Evolutionary conservation across 2,797 vertebrate species (phyloP), one percentile per base, ranked within the genome.

Genomic region (Acomys russatus): DNA sequence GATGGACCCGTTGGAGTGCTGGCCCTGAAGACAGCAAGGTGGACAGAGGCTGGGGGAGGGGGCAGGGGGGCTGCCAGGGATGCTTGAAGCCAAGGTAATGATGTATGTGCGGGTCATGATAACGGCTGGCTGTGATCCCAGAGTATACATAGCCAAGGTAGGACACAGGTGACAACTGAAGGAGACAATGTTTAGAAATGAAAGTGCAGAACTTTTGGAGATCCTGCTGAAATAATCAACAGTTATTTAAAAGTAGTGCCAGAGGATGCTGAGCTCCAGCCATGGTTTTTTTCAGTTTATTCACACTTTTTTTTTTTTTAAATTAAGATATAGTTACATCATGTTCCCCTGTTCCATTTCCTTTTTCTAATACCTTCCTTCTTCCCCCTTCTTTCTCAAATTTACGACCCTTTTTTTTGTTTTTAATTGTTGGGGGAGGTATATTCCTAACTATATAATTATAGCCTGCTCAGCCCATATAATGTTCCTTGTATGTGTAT

Each of bases 131-230:
- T 61, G 1, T 79, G 90, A 76, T 66, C 51, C 23, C 0, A 1
- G 20, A n/a, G 30, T 61, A 7, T n/a, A 20, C 80, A 30, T 12
- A 87, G 83, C 44, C 18, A 59, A 59, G 38, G 35, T 11, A 68
- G 79, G 54, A 54, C 25, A 77, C 38, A 73, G 9, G 9, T 38
- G 18, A 3, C 20, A 12, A 6, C 0, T 33, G 30, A 77, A 82
- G 95, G 79, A 90, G 93, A 56, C 35, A 70, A 85, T 33, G 25
- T 71, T 59, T 88, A 88, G 54, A 61, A 61, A 61, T 59, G 61
- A 64, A 88, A 83, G 70, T 71, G 59, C 14, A 20, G 7, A 8
- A 9, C 51, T 63, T 88, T 30, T 59, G 73, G 86, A 35, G 49
- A 89, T 38, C 76, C 61, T 74, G n/a, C 56, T 28, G 59, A 63